phyloP scores from a whole-genome alignment of 2,888 invertebrate species.

The Xanthorhoe designata region DNA sequence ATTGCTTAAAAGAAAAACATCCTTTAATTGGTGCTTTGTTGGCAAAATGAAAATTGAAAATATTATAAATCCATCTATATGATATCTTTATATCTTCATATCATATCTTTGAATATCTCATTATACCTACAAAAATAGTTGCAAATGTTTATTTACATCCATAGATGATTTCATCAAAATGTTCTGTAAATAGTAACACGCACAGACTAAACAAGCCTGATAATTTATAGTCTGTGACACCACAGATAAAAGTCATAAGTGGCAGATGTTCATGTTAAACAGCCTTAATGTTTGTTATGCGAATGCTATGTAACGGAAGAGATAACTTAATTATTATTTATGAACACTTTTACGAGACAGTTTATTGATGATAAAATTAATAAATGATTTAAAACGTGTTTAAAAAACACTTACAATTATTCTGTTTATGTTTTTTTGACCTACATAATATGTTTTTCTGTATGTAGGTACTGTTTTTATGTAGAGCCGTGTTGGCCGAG shows the following conservation, averaged over 20 bases:
- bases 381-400: constrained; percentile 6
- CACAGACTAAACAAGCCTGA: not conserved
- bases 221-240: not conserved
- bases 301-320: constrained; percentile 40
- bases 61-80: too few species aligned
- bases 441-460: not conserved
- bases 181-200: not conserved
- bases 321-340: constrained; percentile 27
- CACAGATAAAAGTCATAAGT: not conserved
- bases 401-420: not conserved
- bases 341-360: constrained; percentile 2
- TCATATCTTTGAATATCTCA: too few species aligned
- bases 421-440: not conserved
- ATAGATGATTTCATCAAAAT: not conserved
- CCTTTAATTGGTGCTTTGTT: too few species aligned
- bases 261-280: constrained; percentile 33
- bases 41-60: too few species aligned
- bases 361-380: constrained; percentile 18
- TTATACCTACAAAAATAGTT: too few species aligned
- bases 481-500: too few species aligned
- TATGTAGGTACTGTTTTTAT: not conserved
- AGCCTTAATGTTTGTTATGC: constrained; percentile 36
- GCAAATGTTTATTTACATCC: not conserved
- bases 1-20: too few species aligned
- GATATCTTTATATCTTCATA: too few species aligned